A percentile compares a stretch with the other conserved stretches of the same genome.
These are phyloP conservation scores for Prolemur simus DNA, from an alignment of 2,113 vertebrate genomes.

Conservation along the genomic window DNA sequence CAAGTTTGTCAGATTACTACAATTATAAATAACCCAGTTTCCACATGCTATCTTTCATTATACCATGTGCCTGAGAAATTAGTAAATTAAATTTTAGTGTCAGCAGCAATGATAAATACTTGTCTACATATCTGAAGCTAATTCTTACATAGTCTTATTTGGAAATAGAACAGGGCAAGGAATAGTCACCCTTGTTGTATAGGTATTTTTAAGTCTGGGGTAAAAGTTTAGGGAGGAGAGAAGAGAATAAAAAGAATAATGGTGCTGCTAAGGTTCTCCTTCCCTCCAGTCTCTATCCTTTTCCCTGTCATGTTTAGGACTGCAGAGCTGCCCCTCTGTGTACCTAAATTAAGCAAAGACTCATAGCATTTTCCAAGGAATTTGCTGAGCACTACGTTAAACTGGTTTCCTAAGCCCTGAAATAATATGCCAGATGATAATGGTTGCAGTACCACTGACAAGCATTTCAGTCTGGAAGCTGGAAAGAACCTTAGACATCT, in stretches of 20 bases:
- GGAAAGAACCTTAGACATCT: background rate
- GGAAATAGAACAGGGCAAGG: background rate
- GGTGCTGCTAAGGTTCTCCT: background rate
- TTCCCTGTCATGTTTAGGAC: background rate
- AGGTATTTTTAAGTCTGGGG: background rate
- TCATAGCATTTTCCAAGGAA: background rate
- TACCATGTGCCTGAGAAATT: constrained; percentile 32
- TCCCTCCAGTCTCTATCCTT: background rate
- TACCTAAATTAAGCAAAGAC: background rate
- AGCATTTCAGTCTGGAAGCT: background rate
- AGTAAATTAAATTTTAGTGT: constrained; percentile 54
- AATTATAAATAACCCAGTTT: constrained; percentile 47
- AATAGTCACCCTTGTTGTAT: background rate
- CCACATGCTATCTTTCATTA: background rate
- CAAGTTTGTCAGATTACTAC: constrained; percentile 17
- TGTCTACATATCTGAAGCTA: background rate
- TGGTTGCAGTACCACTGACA: background rate
- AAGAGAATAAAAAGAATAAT: background rate
- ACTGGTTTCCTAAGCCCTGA: background rate
- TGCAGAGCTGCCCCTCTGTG: background rate
- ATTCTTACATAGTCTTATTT: constrained; percentile 43
- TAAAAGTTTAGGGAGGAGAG: background rate
- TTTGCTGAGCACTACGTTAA: background rate
- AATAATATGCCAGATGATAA: background rate
- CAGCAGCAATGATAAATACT: background rate